Evolutionary conservation across 2,113 vertebrate genomes (phyloP), one percentile per base, ranked within the genome.

Genomic region (Cyanoramphus novaezelandiae): DNA sequence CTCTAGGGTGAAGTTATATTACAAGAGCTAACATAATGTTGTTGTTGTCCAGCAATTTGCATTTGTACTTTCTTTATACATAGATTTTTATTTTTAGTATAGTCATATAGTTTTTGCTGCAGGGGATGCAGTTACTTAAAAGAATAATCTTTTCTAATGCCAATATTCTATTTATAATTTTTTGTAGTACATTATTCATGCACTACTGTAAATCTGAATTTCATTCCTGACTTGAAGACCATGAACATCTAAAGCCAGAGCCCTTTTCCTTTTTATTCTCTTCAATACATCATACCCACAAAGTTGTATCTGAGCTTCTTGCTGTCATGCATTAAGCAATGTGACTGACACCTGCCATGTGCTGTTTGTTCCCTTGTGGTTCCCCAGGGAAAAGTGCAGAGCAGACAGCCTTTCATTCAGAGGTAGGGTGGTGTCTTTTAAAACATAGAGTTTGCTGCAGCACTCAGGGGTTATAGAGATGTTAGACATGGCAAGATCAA

Each of bases 31-130:
- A 86, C 24, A 25, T 31, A 21, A 83, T 5, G 9, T 60, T 83
- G 44, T 41, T 87, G 65, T 82, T 70, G 69, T 62, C 62, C 59
- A 82, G 87, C 37, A 79, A 74, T 93, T 91, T 80, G 53, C 53
- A 77, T 71, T 86, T 93, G 16, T 43, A 31, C 29, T 64, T 74
- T 72, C 18, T n/a, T 69, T 69, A 28, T 52, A n/a, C 25, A 25
- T 47, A 57, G 79, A 35, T 29, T 93, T 75, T 44, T 84, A 46
- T 44, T 82, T 92, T 78, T 41, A 50, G 31, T 55, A 8, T 44
- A 64, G 64, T 87, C 39, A 14, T 12, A 12, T 3, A 27, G 8
- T 3, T 86, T 88, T 85, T 35, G 31, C 79, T 86, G 41, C 49
- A 52, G n/a, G 57, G 33, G 12, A 49, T 74, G 5, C 5, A 68